Conservation (phyloP, 1,140 invertebrate genomes). For the Drosophila subobscura region DNA sequence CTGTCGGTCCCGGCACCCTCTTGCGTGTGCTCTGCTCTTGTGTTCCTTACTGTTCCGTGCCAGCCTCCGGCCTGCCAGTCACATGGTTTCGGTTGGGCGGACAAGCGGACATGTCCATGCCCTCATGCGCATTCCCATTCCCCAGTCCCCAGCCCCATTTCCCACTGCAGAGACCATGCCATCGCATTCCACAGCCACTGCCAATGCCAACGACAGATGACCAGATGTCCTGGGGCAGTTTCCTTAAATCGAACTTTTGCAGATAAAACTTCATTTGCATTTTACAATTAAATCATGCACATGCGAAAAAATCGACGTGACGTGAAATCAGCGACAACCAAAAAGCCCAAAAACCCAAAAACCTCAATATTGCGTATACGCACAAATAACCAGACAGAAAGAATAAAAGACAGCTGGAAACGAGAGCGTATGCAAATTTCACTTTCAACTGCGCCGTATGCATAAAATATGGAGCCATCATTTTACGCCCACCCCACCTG, state of each 20-base stretch:
- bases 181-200: conserved; percentile 2
- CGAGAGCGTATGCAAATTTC: conserved; percentile 74
- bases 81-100: conserved; percentile 56
- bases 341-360: conserved; percentile 42
- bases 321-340: conserved; percentile 58
- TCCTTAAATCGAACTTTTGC: conserved; percentile 54
- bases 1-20: conserved; percentile 19
- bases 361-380: conserved; percentile 55
- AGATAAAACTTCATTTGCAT: conserved; percentile 62
- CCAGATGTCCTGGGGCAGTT: conserved; percentile 30
- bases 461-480: conserved; percentile 68
- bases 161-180: neutral
- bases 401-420: conserved; percentile 13
- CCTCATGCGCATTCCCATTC: conserved; percentile 6
- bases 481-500: neutral
- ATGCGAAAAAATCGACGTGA: conserved; percentile 58
- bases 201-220: conserved; percentile 16
- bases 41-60: conserved; percentile 22
- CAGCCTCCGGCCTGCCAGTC: conserved; percentile 48
- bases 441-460: conserved; percentile 75
- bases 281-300: conserved; percentile 76
- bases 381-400: neutral
- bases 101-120: conserved; percentile 43
- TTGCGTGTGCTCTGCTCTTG: conserved; percentile 17
- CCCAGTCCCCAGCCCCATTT: neutral